A percentile compares a stretch with the other conserved stretches of the same genome.
phyloP scores from a whole-genome alignment of 1,140 invertebrate genomes.

The Lordiphosa clarofinis region DNA sequence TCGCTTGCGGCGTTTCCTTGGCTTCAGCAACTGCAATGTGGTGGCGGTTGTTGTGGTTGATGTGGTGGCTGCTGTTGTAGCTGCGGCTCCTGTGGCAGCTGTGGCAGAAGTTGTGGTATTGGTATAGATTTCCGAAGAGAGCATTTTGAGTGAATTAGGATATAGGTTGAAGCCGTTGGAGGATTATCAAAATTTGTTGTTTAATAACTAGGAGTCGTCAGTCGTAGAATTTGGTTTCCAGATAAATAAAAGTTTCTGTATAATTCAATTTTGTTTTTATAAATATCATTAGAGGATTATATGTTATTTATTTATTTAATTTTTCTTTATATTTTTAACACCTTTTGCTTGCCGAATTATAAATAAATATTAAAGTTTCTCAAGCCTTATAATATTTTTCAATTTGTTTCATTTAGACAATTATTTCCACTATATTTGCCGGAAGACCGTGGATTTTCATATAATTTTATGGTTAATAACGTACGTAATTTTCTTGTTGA shows the following conservation, averaged over 20 bases:
- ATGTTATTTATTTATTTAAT: too few species aligned
- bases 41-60: conserved; percentile 32
- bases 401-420: conserved; percentile 2
- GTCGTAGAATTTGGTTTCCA: too few species aligned
- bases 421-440: conserved; percentile 5
- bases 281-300: too few species aligned
- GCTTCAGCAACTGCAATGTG: conserved; percentile 43
- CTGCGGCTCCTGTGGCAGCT: conserved; percentile 13
- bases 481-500: conserved; percentile 1
- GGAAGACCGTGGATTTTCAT: conserved; percentile 38
- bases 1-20: conserved; percentile 68
- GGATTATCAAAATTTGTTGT: neutral
- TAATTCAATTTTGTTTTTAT: too few species aligned
- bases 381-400: too few species aligned
- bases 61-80: conserved; percentile 14
- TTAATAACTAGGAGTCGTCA: neutral
- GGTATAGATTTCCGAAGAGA: conserved; percentile 67
- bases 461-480: too few species aligned
- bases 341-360: too few species aligned
- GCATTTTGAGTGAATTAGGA: conserved; percentile 25
- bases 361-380: too few species aligned
- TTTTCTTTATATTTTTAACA: too few species aligned
- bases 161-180: too few species aligned
- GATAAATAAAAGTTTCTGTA: too few species aligned
- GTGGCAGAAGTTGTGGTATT: conserved; percentile 40